Conservation (phyloP, 2,888 invertebrate genomes). For the Endotricha flammealis region DNA sequence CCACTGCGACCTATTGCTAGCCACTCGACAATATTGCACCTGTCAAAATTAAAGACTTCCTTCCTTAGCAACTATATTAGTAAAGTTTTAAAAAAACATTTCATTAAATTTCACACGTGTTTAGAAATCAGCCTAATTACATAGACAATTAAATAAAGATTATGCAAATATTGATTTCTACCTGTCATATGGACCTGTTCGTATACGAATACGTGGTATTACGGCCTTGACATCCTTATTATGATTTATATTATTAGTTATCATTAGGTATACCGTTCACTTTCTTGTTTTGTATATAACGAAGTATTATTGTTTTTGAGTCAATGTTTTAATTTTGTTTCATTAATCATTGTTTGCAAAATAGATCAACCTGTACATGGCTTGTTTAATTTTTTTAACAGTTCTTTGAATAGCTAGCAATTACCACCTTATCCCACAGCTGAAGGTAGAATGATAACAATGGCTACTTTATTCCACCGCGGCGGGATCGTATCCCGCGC, state of each 20-base stretch:
- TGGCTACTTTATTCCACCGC: too few relatives aligned
- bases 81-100: slow-evolving; percentile 2
- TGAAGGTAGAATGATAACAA: too few relatives aligned
- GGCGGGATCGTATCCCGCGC: too few relatives aligned
- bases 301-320: neutral
- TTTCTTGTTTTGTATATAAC: slow-evolving; percentile 16
- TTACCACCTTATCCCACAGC: too few relatives aligned
- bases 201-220: slow-evolving; percentile 22
- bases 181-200: slow-evolving; percentile 25
- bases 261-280: slow-evolving; percentile 29
- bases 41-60: neutral
- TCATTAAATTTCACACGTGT: slow-evolving; percentile 10
- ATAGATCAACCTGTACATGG: too few relatives aligned
- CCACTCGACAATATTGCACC: too few relatives aligned
- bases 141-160: slow-evolving; percentile 48
- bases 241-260: slow-evolving; percentile 14
- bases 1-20: too few relatives aligned
- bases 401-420: too few relatives aligned
- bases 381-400: too few relatives aligned
- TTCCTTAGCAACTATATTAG: slow-evolving; percentile 1
- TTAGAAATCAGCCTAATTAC: slow-evolving; percentile 27
- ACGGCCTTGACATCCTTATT: slow-evolving; percentile 40
- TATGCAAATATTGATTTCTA: slow-evolving; percentile 48
- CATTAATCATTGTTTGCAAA: too few relatives aligned
- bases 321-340: neutral